Percentiles rank a stretch among this genome's conserved stretches.
Conservation (phyloP, 2,888 invertebrate genomes). For the Crocallis elinguaria region DNA sequence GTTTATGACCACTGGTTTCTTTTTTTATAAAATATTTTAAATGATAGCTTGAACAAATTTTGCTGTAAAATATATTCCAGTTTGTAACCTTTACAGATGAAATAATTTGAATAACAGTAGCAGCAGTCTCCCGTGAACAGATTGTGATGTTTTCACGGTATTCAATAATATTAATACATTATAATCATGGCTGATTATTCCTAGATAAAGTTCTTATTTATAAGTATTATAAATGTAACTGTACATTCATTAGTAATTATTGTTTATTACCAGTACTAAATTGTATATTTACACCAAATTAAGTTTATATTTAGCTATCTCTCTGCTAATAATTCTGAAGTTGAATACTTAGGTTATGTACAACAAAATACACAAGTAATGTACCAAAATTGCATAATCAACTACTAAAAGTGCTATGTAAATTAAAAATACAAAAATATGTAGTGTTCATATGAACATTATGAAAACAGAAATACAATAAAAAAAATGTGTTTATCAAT, state of each 20-base stretch:
- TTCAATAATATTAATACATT: conserved; percentile 55
- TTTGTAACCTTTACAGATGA: not conserved
- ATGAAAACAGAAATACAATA: too few relatives aligned
- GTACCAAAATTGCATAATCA: too few relatives aligned
- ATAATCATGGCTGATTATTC: conserved; percentile 71
- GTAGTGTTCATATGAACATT: too few relatives aligned
- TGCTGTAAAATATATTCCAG: conserved; percentile 2
- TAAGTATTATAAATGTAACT: too few relatives aligned
- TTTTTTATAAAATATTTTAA: conserved; percentile 71
- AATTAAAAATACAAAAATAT: too few relatives aligned
- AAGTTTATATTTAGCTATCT: conserved; percentile 50
- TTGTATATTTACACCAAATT: conserved; percentile 71
- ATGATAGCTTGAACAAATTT: conserved; percentile 40
- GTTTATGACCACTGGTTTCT: conserved; percentile 77
- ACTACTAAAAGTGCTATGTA: not conserved
- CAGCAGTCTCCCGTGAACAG: conserved; percentile 62
- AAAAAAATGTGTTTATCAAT: too few relatives aligned
- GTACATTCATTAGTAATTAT: conserved; percentile 70
- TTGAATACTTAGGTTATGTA: not conserved
- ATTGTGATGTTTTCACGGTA: conserved; percentile 69
- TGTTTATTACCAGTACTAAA: conserved; percentile 63
- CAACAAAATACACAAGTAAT: too few relatives aligned
- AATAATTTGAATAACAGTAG: conserved; percentile 56
- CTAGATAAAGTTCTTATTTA: conserved; percentile 65
- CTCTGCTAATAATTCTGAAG: conserved; percentile 26